These are phyloP conservation scores for Vannuccia rotundouncinata DNA, from an alignment of 2,888 invertebrate species.

Conservation along the genomic window DNA sequence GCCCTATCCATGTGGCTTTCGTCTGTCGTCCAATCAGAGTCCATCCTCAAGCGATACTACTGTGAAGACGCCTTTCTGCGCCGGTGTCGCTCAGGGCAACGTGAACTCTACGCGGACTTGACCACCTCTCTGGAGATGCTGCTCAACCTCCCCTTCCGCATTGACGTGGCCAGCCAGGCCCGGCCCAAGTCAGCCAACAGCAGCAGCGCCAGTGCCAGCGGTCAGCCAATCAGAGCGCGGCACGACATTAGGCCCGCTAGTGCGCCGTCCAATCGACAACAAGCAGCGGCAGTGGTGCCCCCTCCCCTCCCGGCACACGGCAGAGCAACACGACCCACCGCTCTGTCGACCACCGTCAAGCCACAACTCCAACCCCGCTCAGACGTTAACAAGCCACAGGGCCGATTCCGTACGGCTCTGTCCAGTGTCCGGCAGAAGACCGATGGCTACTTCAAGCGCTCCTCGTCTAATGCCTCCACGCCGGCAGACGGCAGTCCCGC, in stretches of 20 bases:
- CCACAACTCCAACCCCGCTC: neutral
- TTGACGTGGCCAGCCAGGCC: conserved; percentile 10
- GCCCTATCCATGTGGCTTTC: conserved; percentile 38
- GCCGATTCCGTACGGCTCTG: neutral
- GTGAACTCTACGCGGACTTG: conserved; percentile 38
- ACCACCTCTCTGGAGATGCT: conserved; percentile 36
- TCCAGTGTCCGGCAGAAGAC: neutral
- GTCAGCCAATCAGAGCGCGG: conserved; percentile 3
- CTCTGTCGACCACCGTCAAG: neutral
- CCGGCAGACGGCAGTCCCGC: neutral
- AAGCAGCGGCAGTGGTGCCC: neutral
- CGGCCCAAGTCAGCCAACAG: neutral
- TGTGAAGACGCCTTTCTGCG: conserved; percentile 38
- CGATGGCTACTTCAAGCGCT: neutral
- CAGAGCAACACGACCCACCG: neutral
- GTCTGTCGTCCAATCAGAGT: conserved; percentile 33
- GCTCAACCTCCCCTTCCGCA: conserved; percentile 35
- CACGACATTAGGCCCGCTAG: conserved; percentile 12
- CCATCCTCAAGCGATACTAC: conserved; percentile 36
- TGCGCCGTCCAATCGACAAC: neutral
- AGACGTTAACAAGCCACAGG: neutral
- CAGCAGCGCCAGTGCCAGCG: neutral
- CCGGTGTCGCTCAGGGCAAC: conserved; percentile 29
- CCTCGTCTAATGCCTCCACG: neutral
- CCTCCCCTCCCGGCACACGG: neutral